These are phyloP conservation scores for Ophioninae sp. DNA, from an alignment of 2,888 invertebrate genomes.

Conservation along the genomic window DNA sequence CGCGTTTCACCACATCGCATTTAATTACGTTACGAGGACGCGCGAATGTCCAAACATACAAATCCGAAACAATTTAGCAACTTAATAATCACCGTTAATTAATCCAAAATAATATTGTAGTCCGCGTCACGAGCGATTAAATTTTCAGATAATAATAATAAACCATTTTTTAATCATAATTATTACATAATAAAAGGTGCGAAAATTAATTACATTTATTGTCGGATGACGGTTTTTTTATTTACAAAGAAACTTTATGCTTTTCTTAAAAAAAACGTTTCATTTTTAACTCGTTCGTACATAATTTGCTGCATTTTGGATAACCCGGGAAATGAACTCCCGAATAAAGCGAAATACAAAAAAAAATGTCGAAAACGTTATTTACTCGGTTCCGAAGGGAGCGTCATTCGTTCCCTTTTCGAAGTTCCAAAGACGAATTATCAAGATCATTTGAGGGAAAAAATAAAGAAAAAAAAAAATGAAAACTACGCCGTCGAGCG, in stretches of 20 bases:
- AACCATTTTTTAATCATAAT: neutral
- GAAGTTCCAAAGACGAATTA: no score
- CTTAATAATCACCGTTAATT: neutral
- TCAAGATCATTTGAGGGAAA: no score
- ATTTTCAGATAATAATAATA: neutral
- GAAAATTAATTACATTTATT: neutral
- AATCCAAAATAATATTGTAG: neutral
- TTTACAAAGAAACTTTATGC: neutral
- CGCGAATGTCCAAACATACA: neutral
- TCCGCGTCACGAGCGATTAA: neutral
- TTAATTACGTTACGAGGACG: neutral
- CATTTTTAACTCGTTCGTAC: no score
- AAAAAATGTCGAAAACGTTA: no score
- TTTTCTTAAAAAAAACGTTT: neutral
- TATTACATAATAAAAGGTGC: neutral
- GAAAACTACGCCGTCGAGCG: no score
- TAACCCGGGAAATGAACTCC: no score
- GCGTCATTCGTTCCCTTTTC: no score
- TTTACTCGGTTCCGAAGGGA: no score
- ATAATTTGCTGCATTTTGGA: no score
- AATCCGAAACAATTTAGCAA: neutral
- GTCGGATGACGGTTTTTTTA: neutral
- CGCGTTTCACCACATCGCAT: constrained; percentile 1
- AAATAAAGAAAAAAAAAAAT: no score
- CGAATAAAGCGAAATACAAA: no score